phyloP scores from a whole-genome alignment of 2,113 vertebrate genomes.

The Tonatia bakeri region DNA sequence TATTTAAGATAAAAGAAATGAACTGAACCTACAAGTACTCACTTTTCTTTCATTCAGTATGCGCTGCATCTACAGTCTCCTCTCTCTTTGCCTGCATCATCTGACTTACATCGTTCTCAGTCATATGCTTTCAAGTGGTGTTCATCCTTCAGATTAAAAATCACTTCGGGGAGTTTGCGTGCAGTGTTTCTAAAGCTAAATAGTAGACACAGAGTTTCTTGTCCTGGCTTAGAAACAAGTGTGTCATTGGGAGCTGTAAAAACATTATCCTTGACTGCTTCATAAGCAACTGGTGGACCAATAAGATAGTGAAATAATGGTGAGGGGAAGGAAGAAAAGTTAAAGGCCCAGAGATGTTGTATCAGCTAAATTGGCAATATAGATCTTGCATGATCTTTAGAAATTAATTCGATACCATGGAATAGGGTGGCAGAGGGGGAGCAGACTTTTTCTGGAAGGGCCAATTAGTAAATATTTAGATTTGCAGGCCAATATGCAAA shows the following conservation, averaged over 20 bases:
- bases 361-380: background rate
- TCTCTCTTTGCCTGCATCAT: background rate
- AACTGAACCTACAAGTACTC: constrained; percentile 6
- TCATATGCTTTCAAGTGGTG: background rate
- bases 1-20: constrained; percentile 52
- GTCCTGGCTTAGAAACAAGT: background rate
- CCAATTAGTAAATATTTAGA: background rate
- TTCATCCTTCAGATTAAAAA: background rate
- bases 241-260: background rate
- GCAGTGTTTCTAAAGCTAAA: background rate
- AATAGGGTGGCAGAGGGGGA: background rate
- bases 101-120: background rate
- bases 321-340: background rate
- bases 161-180: background rate
- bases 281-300: background rate
- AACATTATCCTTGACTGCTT: background rate
- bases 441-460: background rate
- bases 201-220: background rate
- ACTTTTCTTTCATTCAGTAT: background rate
- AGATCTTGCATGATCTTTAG: background rate
- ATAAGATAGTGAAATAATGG: background rate
- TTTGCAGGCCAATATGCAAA: background rate
- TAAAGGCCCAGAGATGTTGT: background rate
- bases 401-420: background rate
- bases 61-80: background rate